phyloP scores from a whole-genome alignment of 64 coral and sea anemone genomes.

The Dendrophyllia cribrosa region DNA sequence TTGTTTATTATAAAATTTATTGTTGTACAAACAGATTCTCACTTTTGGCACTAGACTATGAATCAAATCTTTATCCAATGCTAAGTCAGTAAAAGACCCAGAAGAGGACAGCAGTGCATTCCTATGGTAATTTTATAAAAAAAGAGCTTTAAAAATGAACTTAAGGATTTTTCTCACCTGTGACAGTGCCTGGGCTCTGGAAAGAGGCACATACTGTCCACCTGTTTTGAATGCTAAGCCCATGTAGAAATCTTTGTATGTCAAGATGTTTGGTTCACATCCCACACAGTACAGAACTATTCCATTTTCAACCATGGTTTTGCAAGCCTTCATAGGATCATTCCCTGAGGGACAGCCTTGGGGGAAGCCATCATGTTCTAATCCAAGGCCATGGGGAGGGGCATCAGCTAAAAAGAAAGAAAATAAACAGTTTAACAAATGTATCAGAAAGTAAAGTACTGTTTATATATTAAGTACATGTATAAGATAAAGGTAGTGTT shows the following conservation, averaged over 20 bases:
- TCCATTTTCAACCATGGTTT: conserved; percentile 81
- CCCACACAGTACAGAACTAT: conserved; percentile 95
- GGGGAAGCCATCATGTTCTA: conserved; percentile 78
- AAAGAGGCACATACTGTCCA: conserved; percentile 93
- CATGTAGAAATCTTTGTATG: conserved; percentile 85
- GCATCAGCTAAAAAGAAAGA: conserved; percentile 79
- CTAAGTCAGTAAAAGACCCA: too few species aligned
- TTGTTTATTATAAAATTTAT: too few species aligned
- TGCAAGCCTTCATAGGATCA: conserved; percentile 80
- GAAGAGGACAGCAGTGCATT: too few species aligned
- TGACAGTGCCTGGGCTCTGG: conserved; percentile 63
- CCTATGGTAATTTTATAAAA: too few species aligned
- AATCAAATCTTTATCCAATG: too few species aligned
- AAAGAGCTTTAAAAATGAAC: too few species aligned
- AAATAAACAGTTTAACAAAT: not conserved
- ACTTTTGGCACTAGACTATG: too few species aligned
- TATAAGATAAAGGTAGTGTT: too few species aligned
- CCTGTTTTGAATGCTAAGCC: conserved; percentile 86
- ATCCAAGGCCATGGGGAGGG: conserved; percentile 89
- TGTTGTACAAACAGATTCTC: too few species aligned
- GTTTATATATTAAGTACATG: too few species aligned
- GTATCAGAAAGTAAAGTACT: too few species aligned
- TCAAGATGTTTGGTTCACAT: conserved; percentile 80
- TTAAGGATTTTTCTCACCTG: conserved; percentile 55
- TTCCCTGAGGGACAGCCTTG: conserved; percentile 78